phyloP scores from a whole-genome alignment of 2,113 vertebrate genomes.

The Scartelaos histophorus region DNA sequence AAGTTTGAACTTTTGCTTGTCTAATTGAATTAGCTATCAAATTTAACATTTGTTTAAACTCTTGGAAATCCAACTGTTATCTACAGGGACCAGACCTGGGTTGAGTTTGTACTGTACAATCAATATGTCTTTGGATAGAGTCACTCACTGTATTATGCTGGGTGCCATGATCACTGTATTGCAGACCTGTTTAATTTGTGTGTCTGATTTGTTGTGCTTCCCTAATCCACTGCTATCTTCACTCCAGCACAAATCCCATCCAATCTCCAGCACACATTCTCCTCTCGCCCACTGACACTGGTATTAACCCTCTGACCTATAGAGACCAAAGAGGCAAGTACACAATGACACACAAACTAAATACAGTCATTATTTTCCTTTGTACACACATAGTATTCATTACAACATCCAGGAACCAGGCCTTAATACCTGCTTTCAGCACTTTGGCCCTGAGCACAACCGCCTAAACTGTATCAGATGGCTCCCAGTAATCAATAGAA shows the following conservation, averaged over 20 bases:
- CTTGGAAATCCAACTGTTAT: not conserved
- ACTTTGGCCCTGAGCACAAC: constrained; percentile 28
- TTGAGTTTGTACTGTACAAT: not conserved
- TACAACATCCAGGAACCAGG: constrained; percentile 53
- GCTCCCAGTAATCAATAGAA: constrained; percentile 44
- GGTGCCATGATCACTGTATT: not conserved
- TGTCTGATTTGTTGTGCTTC: not conserved
- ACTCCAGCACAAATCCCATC: constrained; percentile 2
- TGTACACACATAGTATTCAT: constrained; percentile 41
- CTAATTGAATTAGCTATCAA: not conserved
- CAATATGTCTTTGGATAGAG: not conserved
- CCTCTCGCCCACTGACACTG: not conserved
- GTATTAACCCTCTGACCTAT: constrained; percentile 7
- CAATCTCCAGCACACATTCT: not conserved
- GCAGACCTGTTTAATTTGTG: not conserved
- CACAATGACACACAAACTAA: constrained; percentile 7
- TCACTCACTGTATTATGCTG: not conserved
- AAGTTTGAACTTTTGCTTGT: not conserved
- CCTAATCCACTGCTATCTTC: constrained; percentile 5
- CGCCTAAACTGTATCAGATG: constrained; percentile 45
- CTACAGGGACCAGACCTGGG: not conserved
- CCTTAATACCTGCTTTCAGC: constrained; percentile 40
- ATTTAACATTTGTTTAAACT: not conserved
- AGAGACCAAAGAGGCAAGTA: not conserved
- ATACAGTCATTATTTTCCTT: constrained; percentile 9